Percentiles rank a stretch among this genome's conserved stretches.
Evolutionary conservation across 2,888 invertebrate genomes (phyloP).

Genomic region (Syrphus vitripennis): DNA sequence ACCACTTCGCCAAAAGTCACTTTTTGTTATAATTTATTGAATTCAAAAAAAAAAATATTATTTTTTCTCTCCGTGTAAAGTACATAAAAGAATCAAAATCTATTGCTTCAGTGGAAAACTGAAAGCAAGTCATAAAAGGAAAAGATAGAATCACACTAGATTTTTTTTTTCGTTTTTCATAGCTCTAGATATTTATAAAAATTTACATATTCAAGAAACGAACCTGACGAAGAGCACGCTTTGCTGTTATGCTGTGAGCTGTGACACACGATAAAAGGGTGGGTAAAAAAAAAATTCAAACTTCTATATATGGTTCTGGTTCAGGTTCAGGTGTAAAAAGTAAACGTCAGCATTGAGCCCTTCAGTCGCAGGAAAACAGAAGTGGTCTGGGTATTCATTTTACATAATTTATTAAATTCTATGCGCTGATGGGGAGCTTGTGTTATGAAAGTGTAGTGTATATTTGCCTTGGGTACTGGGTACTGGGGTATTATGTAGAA

Average conservation of each 20-base stretch:
- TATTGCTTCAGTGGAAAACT: background rate
- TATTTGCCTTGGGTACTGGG: background rate
- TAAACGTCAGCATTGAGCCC: conserved; percentile 4
- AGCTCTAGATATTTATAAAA: background rate
- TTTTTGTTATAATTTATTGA: too few relatives aligned
- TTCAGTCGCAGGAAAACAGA: background rate
- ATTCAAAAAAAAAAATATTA: too few relatives aligned
- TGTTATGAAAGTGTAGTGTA: background rate
- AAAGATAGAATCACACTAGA: background rate
- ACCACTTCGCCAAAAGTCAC: too few relatives aligned
- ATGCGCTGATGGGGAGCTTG: background rate
- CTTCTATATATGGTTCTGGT: too few relatives aligned
- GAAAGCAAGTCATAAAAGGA: conserved; percentile 5
- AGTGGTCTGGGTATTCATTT: conserved; percentile 9
- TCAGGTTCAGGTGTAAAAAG: conserved; percentile 14
- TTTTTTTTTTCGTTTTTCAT: background rate
- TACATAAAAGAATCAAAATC: background rate
- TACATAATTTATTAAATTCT: conserved; percentile 14
- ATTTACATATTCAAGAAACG: conserved; percentile 12
- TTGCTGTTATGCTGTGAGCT: background rate
- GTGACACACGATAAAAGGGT: background rate
- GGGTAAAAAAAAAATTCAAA: background rate
- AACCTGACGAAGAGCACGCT: background rate
- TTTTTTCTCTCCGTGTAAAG: background rate
- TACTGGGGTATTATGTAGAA: too few relatives aligned